Base-by-base conservation (phyloP, 2,113 vertebrate species). In the Oncorhynchus mykiss region DNA sequence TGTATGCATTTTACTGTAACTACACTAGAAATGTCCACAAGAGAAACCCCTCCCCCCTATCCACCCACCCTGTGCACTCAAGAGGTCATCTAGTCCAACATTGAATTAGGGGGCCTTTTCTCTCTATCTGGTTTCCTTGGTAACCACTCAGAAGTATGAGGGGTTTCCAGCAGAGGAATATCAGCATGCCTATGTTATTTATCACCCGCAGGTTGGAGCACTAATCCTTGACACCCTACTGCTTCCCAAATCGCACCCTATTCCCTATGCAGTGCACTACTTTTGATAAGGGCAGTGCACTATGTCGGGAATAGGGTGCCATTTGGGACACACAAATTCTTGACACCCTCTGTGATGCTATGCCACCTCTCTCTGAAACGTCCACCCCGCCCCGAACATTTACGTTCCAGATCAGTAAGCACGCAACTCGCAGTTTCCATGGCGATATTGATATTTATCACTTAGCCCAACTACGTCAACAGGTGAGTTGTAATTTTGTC, bases 371-470 rank as follows among this genome's bases (percentile, higher is more conserved):
- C 84, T 79, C 86, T 71, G 81, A 86, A 83, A 82, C 83, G 87
- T 82, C 81, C 75, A 76, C 22, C 9, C 71, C 7, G 2, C 16
- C 20, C 29, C 62, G 6, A 34, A 69, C 24, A 14, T 20, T 22
- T 60, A 70, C 60, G 14, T 73, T 66, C 4, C 51, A 54, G 51
- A 16, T 16, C 81, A 18, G 54, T 54, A 54, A 67, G 78, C 51
- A 45, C 9, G 14, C 51, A 18, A 54, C 51, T 54, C 51, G 5
- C 87, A 39, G 89, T 91, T 91, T 79, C 90, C 89, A 88, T 88
- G 88, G 88, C 73, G 75, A 91, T 83, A 71, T 85, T 7, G 82
- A 90, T 84, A 87, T 69, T 80, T 77, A 91, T 90, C 88, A 65
- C 67, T 59, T 51, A 48, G 29, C 5, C 2, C 70, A 71, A 60